Base-by-base conservation (phyloP, 2,797 vertebrate genomes). In the Calcarius lapponicus region DNA sequence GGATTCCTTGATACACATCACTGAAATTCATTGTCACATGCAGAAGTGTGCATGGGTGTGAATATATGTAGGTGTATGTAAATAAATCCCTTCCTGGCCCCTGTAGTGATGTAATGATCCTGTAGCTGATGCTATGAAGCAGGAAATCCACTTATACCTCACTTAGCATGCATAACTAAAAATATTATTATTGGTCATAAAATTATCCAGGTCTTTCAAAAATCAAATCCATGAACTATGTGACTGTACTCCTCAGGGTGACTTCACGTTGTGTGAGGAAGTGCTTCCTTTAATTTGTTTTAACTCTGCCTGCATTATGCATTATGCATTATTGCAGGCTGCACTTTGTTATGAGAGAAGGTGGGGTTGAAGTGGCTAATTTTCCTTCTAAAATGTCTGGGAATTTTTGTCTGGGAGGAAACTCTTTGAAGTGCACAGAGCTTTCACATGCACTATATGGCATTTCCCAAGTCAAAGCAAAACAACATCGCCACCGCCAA, bases 111-210 rank as follows among this genome's bases (percentile, higher is more conserved):
- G 60, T 20, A 66, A 67, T 32, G 51, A 75, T 36, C 14, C 36
- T 58, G 24, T 12, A 66, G 58, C 48, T 90, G 76, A 86, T 57
- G 58, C 38, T 73, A 32, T 84, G 78, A 76, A 91, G 60, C 70
- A 80, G 69, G 72, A 95, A 94, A 93, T 88, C 57, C 32, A 90
- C 89, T 94, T 93, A 92, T 76, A 56, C 25, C 21, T 92, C 62
- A 86, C 29, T 75, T 76, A 93, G 78, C 43, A 58, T 90, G 66
- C 73, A 71, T 64, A 93, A 88, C 78, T 88, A 94, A 95, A 92
- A 94, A 84, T 29, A 56, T 70, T 93, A 76, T 73, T 94, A 90
- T 88, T 94, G 76, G 76, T 88, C 89, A 90, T 93, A 95, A 95
- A 92, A 94, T 95, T 92, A 93, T 65, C 80, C 60, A 95, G 34